Evolutionary conservation across 2,113 vertebrate genomes (phyloP), one percentile per base, ranked within the genome.

Genomic region (Lycaon pictus): DNA sequence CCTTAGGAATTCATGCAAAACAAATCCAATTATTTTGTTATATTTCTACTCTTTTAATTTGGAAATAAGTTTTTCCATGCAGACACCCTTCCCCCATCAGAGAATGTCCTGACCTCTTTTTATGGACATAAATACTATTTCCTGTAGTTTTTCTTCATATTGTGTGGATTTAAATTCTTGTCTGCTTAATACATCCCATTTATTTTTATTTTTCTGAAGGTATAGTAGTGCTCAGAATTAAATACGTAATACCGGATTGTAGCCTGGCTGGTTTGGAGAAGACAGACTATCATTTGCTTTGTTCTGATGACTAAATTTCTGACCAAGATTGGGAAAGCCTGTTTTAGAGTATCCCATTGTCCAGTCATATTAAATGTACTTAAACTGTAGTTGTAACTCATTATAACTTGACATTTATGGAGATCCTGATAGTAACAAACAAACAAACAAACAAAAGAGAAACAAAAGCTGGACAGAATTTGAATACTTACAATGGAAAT

Each of bases 401-500:
- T 67, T 77, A 56, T 90, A 81, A 81, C 53, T 67, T 81, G 65
- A 62, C 20, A 60, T 71, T 96, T 92, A 92, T 67, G 56, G 77
- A 81, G 65, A 63, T 81, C 48, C 16, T 93, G 37, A 65, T 87
- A 56, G 60, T 82, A 35, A 32, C 22, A 51, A 35, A 58, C 15
- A 11, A 43, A 23, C 55, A 56, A 56, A 56, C 56, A 69, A 69
- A 35, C 32, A 69, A 16, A 51, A 3, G 5, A 65, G 32, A 53
- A 69, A 25, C 11, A 48, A 95, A 92, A 60, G 71, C 27, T 51
- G 12, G 10, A 27, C 67, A 90, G 80, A 92, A 37, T 89, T 87
- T 83, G 62, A 96, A 20, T 83, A 74, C 92, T 48, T 92, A 9
- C 13, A 37, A n/a, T 95, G 76, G n/a, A 96, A 98, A 97, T 72